Percentiles rank a stretch among this genome's conserved stretches.
phyloP scores from a whole-genome alignment of 2,113 vertebrate species.

The Lagopus leucura region DNA sequence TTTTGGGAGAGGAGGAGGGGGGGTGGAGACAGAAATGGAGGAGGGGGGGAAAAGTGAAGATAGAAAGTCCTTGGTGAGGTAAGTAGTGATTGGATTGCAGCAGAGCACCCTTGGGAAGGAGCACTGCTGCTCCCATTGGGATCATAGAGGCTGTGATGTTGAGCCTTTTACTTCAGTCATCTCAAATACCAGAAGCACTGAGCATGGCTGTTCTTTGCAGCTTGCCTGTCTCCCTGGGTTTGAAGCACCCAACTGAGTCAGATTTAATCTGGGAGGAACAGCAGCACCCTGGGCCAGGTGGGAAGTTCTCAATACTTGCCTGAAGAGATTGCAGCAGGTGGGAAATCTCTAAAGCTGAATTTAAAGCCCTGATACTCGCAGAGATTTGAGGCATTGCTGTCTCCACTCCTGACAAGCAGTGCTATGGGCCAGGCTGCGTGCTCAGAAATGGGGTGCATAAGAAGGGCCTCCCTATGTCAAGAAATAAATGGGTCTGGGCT shows the following conservation, averaged over 20 bases:
- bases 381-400: too few relatives aligned
- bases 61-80: not conserved
- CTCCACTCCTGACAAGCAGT: too few relatives aligned
- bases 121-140: not conserved
- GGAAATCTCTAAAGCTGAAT: not conserved
- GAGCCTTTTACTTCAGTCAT: not conserved
- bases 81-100: not conserved
- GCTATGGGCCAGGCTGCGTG: too few relatives aligned
- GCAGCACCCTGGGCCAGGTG: too few relatives aligned
- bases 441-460: too few relatives aligned
- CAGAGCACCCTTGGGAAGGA: not conserved
- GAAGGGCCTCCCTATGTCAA: too few relatives aligned
- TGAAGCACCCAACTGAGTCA: not conserved
- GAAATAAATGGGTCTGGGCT: not conserved
- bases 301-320: not conserved
- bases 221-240: not conserved
- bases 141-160: not conserved
- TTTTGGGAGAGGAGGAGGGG: too few relatives aligned
- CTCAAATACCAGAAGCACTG: not conserved
- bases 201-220: not conserved
- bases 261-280: not conserved
- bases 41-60: not conserved
- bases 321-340: rapidly evolving
- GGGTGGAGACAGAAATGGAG: not conserved
- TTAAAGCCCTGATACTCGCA: not conserved